These are phyloP conservation scores for Scaptomyza hsui DNA, from an alignment of 1,140 invertebrate species.

Conservation along the genomic window DNA sequence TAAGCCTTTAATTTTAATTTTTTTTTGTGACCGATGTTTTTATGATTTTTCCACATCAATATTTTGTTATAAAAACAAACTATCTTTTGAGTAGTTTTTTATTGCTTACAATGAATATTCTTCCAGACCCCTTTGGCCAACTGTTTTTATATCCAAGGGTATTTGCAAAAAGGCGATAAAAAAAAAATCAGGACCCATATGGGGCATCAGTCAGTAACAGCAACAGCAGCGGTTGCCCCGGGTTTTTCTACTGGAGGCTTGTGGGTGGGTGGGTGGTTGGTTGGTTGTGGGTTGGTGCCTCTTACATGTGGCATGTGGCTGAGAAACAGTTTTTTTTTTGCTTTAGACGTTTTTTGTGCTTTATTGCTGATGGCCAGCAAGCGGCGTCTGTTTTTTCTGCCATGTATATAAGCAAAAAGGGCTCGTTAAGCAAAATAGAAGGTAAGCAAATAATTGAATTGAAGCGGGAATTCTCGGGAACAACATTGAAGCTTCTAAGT, in stretches of 20 bases:
- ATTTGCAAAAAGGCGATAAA: slow-evolving; percentile 12
- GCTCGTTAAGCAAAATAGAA: slow-evolving; percentile 69
- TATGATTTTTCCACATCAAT: no score
- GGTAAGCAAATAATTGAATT: slow-evolving; percentile 66
- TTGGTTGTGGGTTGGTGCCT: slow-evolving; percentile 22
- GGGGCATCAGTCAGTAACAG: background rate
- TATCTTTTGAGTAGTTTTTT: no score
- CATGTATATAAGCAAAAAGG: slow-evolving; percentile 20
- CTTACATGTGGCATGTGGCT: slow-evolving; percentile 42
- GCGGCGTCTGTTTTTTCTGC: background rate
- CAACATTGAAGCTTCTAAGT: slow-evolving; percentile 20
- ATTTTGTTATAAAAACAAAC: no score
- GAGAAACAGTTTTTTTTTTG: slow-evolving; percentile 41
- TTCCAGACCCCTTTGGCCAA: background rate
- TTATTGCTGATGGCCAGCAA: slow-evolving; percentile 29
- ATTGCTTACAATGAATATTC: background rate
- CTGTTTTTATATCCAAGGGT: slow-evolving; percentile 3
- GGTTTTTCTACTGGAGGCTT: slow-evolving; percentile 18
- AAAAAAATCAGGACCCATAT: slow-evolving; percentile 23
- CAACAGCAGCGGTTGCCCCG: slow-evolving; percentile 4
- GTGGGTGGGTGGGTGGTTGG: slow-evolving; percentile 5
- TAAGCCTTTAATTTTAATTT: no score
- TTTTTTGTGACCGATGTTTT: no score
- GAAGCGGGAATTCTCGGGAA: slow-evolving; percentile 20
- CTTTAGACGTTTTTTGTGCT: slow-evolving; percentile 19